Base-by-base conservation (phyloP, 2,113 vertebrate species). In the Odontesthes bonariensis region DNA sequence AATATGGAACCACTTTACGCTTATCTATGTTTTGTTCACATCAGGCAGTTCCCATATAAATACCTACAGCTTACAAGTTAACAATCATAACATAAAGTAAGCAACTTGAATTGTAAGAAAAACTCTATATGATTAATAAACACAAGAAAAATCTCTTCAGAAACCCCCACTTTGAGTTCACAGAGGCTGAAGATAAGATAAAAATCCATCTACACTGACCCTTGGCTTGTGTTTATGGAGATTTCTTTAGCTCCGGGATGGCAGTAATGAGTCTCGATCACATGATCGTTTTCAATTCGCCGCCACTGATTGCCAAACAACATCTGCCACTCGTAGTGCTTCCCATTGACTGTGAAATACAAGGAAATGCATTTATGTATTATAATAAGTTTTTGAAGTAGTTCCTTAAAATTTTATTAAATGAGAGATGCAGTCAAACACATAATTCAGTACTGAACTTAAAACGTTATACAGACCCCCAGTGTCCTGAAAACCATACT, bases 181-280 rank as follows among this genome's bases (percentile, higher is more conserved):
- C 72, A n/a, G 62, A 35, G 35, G 10, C 7, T 38, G 23, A 12
- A 38, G 0, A 13, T 14, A 2, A 23, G 1, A 12, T 53, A 17
- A 51, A 27, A 27, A 35, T 27, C 10, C 11, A 11, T 33, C 9
- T 42, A 51, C 52, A 79, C 83, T 83, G 47, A 92, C 92, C 87
- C 82, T 0, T 63, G 11, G 1, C 0, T 42, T 0, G 89, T 83
- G 72, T 82, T 31, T 53, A 94, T 79, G 31, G 44, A 61, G 35
- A 94, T 94, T n/a, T 85, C 91, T 60, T 75, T 88, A 0, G 92
- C 87, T 38, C 82, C 91, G 14, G 90, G 87, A 6, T 92, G 88
- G 74, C 91, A 90, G 81, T 93, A 94, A 52, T 93, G 90, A 10
- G 81, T 51, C 63, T 94, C 92, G 4, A 94, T 92, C 54, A 94